phyloP scores from a whole-genome alignment of 1,140 invertebrate genomes.

The Anoplophora glabripennis region DNA sequence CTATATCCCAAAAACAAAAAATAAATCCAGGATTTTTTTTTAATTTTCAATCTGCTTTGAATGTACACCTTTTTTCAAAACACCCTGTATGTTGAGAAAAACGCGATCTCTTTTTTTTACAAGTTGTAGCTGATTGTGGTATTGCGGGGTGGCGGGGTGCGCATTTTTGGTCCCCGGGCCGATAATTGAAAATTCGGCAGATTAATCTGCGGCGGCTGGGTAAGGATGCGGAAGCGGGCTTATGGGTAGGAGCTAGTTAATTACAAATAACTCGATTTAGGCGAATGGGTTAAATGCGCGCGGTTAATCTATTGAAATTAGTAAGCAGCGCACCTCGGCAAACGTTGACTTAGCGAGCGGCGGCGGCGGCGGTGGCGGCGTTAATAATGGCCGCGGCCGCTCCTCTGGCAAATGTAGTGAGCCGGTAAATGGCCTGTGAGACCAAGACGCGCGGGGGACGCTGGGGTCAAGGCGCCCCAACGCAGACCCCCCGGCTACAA shows the following conservation, averaged over 20 bases:
- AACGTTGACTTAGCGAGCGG: constrained; percentile 43
- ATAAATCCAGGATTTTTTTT: no score
- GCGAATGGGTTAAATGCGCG: constrained; percentile 49
- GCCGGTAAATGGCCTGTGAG: constrained; percentile 47
- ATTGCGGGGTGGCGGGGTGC: background rate
- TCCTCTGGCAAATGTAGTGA: constrained; percentile 45
- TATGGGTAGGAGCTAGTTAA: constrained; percentile 42
- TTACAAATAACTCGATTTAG: constrained; percentile 52
- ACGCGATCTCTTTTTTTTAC: no score
- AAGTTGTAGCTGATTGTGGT: no score
- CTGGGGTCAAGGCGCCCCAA: constrained; percentile 44
- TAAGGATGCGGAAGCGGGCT: constrained; percentile 19
- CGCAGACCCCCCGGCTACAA: constrained; percentile 44
- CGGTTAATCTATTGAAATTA: constrained; percentile 51
- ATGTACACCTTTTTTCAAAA: no score
- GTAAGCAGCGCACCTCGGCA: constrained; percentile 48
- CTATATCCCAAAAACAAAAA: no score
- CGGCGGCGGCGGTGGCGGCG: constrained; percentile 30
- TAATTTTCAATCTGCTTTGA: no score
- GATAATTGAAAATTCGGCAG: constrained; percentile 39
- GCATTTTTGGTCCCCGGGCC: constrained; percentile 12
- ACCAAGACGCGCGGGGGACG: constrained; percentile 24
- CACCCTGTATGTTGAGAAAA: no score
- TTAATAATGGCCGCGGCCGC: constrained; percentile 40
- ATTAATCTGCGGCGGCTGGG: constrained; percentile 37